Base-by-base conservation (phyloP, 2,113 vertebrate species). In the Laticauda laticaudata region DNA sequence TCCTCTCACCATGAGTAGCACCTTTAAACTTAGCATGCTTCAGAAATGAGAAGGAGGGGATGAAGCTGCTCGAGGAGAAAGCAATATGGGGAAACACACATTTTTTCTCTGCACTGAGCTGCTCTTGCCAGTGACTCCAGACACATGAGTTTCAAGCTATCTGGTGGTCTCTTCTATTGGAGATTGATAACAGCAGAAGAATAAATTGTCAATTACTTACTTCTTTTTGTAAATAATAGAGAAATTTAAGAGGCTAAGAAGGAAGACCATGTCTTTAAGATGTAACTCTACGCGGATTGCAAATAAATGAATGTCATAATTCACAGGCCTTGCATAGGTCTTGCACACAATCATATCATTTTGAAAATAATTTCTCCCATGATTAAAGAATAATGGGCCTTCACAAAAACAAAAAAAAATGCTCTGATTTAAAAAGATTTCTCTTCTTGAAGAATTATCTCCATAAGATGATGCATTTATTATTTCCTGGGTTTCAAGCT, bases 181-280 rank as follows among this genome's bases (percentile, higher is more conserved):
- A 94, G 96, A 96, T 97, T 92, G 29, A 91, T 95, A 94, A 93
- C 34, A 0, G 90, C 11, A 88, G 96, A 94, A 93, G 93, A 93
- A 93, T 96, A 94, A 96, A 94, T 94, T 48, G 90, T 95, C 96
- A 97, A 97, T 96, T 92, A 94, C 93, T 96, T 95, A 92, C 90
- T 94, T 90, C n/a, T 0, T 94, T 94, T 95, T 92, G 88, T 53
- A 29, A 86, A 95, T 90, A 92, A 93, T n/a, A 24, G 55, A 43
- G 95, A 93, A 90, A 75, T 59, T 34, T 24, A 51, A 53, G 93
- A 88, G 18, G 10, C 7, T 29, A 86, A 93, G 93, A 93, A 48
- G 34, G 85, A 95, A 55, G 39, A 92, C 93, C 26, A 2, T 89
- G 10, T 91, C 75, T 29, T 48, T 85, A 89, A 10, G 91, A 55